Base-by-base conservation (phyloP, 2,797 vertebrate species). In the Manis crassicaudata region DNA sequence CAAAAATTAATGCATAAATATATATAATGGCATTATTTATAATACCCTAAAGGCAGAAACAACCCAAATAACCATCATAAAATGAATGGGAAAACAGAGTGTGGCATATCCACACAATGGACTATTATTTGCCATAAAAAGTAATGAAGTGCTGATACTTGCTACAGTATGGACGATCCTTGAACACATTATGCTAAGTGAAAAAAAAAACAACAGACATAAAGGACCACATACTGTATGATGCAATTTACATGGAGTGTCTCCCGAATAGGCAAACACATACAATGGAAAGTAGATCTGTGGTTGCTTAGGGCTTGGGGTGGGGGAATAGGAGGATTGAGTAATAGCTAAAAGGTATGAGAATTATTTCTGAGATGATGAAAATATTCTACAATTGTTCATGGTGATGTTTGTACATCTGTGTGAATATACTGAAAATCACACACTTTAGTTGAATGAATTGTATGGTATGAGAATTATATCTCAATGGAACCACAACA, bases 21-120 rank as follows among this genome's bases (percentile, higher is more conserved):
- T 79, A n/a, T 79, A 58, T 40, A 73, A 35, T 10, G 75, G 43
- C 40, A 35, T 56, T 72, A 88, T 58, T 88, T 2, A 72, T 50
- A 52, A 73, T 52, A 40, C 16, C 18, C 32, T 37, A 56, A 68
- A 60, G 17, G 35, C 29, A 35, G 40, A 40, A 88, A 84, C 11
- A 62, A 27, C 3, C 25, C 23, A 70, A 92, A 37, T 70, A 35
- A 60, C 11, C 6, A 58, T 23, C 56, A 79, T 21, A 18, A 73
- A 21, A 84, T n/a, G 21, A 75, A 84, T 60, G 12, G 40, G 25
- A 79, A 93, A 79, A 46, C 23, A 50, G 10, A 90, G 37, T 60
- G 16, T 68, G 65, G 9, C 58, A 17, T 81, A 46, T 32, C 18
- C 54, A 52, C 12, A 60, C 11, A 90, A n/a, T 35, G 54, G 4